Evolutionary conservation across 2,797 vertebrate species (phyloP), one percentile per base, ranked within the genome.

Genomic region (Leptoclinus maculatus): DNA sequence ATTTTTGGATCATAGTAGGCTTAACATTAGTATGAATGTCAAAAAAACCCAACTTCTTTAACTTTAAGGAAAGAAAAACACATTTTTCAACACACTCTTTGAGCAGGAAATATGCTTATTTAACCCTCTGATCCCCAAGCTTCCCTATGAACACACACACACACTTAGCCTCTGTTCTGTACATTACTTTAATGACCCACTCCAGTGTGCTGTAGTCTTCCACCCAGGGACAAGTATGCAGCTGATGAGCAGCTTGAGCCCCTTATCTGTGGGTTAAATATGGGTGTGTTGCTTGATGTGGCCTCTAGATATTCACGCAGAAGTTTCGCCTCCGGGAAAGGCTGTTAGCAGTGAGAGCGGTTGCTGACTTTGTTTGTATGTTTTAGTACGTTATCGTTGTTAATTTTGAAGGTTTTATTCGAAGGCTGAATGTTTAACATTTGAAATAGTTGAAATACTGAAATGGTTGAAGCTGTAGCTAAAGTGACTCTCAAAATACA

Each of bases 271-370:
- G 38, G 74, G 63, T 79, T 67, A 71, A 82, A 75, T 78, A 32
- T 64, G 89, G 89, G 91, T 74, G 92, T 86, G 87, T 66, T 43
- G 0, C 60, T 71, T 79, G 85, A 90, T 93, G 78, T 51, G 5
- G 45, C 58, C 72, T n/a, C 13, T 9, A 89, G 88, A 92, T 90
- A 89, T 57, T 82, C 27, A 71, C 5, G 2, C 27, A 63, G 17
- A 72, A 10, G 64, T 73, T 83, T 77, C 45, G 79, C 41, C 12
- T 74, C 57, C 23, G 25, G 65, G 67, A 80, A 79, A 74, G 7
- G 27, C 63, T 29, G 39, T 58, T 19, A 12, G 38, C 56, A 29
- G 12, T 7, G 0, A n/a, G 38, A 39, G 51, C 62, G 34, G 56
- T 38, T 14, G 25, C 23, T 17, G 13, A 13, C 9, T 66, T 63